Base-by-base conservation (phyloP, 2,113 vertebrate species). In the Eurypyga helias region DNA sequence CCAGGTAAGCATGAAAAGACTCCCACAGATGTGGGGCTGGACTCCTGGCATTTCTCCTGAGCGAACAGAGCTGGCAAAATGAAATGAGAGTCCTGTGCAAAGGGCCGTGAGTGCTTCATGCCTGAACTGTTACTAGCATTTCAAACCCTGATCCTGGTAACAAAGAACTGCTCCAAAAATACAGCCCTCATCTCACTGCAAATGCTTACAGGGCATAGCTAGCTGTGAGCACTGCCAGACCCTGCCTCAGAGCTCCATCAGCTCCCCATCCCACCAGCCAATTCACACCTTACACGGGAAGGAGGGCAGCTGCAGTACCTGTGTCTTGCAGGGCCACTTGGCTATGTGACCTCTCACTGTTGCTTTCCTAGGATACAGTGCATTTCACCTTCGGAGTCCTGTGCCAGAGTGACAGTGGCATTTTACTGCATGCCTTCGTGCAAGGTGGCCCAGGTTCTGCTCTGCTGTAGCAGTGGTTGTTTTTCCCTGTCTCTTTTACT, bases 241-340 rank as follows among this genome's bases (percentile, higher is more conserved):
- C 21, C 49, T 36, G 62, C n/a, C 36, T 41, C 38, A 23, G 62
- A 38, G 17, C 76, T 87, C 62, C 15, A 58, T 9, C 70, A 79
- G 66, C 52, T 70, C 29, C 54, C 12, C 41, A 82, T 72, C 41
- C 58, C 69, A 75, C 52, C 64, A 62, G 33, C 48, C 45, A 52
- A 0, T 26, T 64, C 52, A 41, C 1, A 3, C n/a, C 61, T 76
- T 48, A 34, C 16, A 3, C 0, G 3, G 43, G 51, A 46, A 57
- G 49, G 60, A 70, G 46, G 16, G 41, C 6, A 28, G 33, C 2
- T 77, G 43, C 66, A 80, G 5, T 51, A 48, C 28, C 72, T 72
- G 85, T 11, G 36, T 67, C 33, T 71, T 83, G 36, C 46, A 76
- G 75, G n/a, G 29, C 43, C 36, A 7, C 13, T 51, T 85, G 70